These are phyloP conservation scores for Dasypus novemcinctus DNA, from an alignment of 2,113 vertebrate species.

Conservation along the genomic window DNA sequence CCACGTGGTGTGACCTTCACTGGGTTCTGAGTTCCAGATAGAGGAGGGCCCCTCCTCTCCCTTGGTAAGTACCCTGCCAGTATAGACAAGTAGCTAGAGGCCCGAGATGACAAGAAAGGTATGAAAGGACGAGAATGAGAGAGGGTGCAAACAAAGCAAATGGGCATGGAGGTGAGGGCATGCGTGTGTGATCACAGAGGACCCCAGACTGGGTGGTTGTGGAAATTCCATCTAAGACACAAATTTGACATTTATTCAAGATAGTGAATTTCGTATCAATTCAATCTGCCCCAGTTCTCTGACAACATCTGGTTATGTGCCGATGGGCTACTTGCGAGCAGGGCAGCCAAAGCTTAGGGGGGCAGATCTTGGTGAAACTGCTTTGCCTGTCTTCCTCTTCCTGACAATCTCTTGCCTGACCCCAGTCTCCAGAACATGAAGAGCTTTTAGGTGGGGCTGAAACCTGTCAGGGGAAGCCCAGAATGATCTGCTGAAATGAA, in stretches of 20 bases:
- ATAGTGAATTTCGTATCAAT: constrained; percentile 78
- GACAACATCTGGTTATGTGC: constrained; percentile 43
- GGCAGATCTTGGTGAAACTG: constrained; percentile 38
- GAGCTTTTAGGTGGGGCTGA: constrained; percentile 43
- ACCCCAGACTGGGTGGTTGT: constrained; percentile 32
- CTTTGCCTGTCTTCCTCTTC: constrained; percentile 44
- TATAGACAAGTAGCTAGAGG: not conserved
- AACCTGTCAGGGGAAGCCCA: not conserved
- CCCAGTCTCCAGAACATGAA: constrained; percentile 22
- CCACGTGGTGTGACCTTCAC: not conserved
- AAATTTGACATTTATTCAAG: constrained; percentile 72
- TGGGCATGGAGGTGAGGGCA: not conserved
- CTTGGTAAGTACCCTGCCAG: not conserved
- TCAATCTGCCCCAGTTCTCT: constrained; percentile 71
- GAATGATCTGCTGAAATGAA: constrained; percentile 37
- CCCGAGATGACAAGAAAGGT: not conserved
- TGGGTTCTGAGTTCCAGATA: not conserved
- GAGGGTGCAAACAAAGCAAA: not conserved
- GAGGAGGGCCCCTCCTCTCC: not conserved
- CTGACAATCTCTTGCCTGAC: constrained; percentile 37
- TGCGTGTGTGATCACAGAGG: not conserved
- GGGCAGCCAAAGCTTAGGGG: constrained; percentile 13
- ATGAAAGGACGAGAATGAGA: not conserved
- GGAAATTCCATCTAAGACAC: constrained; percentile 78
- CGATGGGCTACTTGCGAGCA: constrained; percentile 41